Evolutionary conservation across 1,140 invertebrate species (phyloP), one percentile per base, ranked within the genome.

Genomic region (Amyelois transitella): DNA sequence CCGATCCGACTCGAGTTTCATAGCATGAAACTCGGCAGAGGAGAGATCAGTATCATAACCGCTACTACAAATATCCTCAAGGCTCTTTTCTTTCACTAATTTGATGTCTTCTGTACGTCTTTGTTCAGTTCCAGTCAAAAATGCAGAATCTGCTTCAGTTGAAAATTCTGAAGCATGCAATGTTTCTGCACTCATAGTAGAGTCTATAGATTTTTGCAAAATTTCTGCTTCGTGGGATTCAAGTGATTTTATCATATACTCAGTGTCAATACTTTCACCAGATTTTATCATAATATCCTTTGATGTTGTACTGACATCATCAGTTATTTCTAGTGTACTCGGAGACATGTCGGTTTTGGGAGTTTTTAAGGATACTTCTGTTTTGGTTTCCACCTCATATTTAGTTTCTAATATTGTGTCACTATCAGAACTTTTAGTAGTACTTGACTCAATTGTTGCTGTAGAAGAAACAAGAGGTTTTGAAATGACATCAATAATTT

Each of bases 31-130:
- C 79, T 92, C 92, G 64, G 91, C 88, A 72, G 92, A 92, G 21
- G 91, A 92, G 49, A 92, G 89, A 82, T 94, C 92, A 45, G 91
- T 91, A 69, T 92, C 92, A 50, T 90, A 89, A 55, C 92, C 92
- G 77, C 92, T 94, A 68, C 90, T 78, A 73, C 90, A 86, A 71
- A 90, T 81, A 77, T 91, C 88, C 89, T 91, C 88, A 28, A 88
- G 66, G 59, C 88, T 89, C 72, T 88, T 89, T 78, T 89, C 88
- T 73, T 89, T 89, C 6, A 88, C 48, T 57, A 89, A 57, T 61
- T 83, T 88, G 18, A 84, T 61, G 77, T 89, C 88, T 61, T 85
- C 81, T 14, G 32, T 38, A 64, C 69, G 82, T 63, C 73, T 88
- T 3, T 87, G 77, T 59, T 84, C 83, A 20, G 86, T 83, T 22